Evolutionary conservation across 92 coral and sea anemone species (phyloP), one percentile per base, ranked within the genome.

Genomic region (Pocillopora grandis): DNA sequence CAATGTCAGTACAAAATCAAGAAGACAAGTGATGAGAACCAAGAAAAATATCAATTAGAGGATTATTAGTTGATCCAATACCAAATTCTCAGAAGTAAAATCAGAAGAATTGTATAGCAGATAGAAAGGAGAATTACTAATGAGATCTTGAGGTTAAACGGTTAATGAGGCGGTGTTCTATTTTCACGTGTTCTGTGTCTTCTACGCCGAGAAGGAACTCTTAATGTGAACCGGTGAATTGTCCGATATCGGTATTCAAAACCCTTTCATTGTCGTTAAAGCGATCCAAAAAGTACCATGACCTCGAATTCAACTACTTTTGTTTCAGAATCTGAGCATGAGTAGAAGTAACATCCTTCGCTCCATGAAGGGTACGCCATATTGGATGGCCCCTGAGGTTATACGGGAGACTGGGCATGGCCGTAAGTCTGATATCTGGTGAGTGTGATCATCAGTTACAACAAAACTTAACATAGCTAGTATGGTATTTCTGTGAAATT

Each of bases 331-430:
- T 78, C 83, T 92, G 64, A 97, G 99, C 72, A 93, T 91, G 67
- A 97, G 99, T 37, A 88, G 81, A 70, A 93, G 95, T 80, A 95
- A 93, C 71, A 91, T 97, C 42, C 91, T 97, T 67, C 96, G 96
- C 42, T 97, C 99, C 60, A 97, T 97, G 98, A 97, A 92, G 71
- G 99, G 99, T 5, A 97, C 98, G 12, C 99, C 99, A 19, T 94
- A 97, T 71, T 97, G 99, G 99, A 97, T 97, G 99, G 99, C 99
- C 73, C 99, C 99, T 23, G 99, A 97, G 81, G 99, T 97, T 60
- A 92, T 97, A 78, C 90, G 72, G 79, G 98, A 97, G 90, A 97
- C 98, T 74, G 99, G 99, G 48, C 94, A 95, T 74, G 99, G 99
- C 66, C 89, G 97, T 62, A 97, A 97, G 78, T 94, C 99, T 7